Evolutionary conservation across 2,888 invertebrate genomes (phyloP).

Genomic region (Apodemia hepburni): DNA sequence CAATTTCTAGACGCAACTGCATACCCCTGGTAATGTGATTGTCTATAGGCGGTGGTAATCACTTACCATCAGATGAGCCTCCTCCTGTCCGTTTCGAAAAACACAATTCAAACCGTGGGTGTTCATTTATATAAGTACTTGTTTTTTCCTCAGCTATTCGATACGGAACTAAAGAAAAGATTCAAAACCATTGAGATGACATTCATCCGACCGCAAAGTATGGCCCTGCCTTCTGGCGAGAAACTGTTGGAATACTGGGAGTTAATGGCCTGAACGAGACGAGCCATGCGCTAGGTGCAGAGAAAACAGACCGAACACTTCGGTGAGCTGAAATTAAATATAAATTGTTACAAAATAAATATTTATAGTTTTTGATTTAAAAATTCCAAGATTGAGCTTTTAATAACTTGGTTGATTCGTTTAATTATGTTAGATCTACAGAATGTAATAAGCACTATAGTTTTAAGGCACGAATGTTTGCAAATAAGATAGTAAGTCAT

Average conservation of each 20-base stretch:
- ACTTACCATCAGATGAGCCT: too few species aligned
- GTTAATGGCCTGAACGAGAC: constrained; percentile 51
- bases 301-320: background rate
- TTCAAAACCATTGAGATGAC: constrained; percentile 87
- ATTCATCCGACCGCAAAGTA: constrained; percentile 85
- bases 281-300: background rate
- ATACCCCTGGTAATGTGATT: too few species aligned
- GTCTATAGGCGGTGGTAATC: too few species aligned
- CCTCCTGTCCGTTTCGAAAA: too few species aligned
- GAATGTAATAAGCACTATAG: too few species aligned
- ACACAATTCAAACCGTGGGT: too few species aligned
- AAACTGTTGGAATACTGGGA: constrained; percentile 85
- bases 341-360: constrained; percentile 5
- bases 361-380: background rate
- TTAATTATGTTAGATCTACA: too few species aligned
- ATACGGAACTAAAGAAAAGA: constrained; percentile 87
- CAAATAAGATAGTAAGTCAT: too few species aligned
- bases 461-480: too few species aligned
- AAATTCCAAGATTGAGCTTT: background rate
- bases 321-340: background rate
- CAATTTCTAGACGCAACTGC: too few species aligned
- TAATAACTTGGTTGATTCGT: constrained; percentile 22
- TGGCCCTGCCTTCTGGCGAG: constrained; percentile 81
- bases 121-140: too few species aligned
- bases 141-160: constrained; percentile 81